phyloP scores from a whole-genome alignment of 2,888 invertebrate genomes.

The Epirrhoe alternata region DNA sequence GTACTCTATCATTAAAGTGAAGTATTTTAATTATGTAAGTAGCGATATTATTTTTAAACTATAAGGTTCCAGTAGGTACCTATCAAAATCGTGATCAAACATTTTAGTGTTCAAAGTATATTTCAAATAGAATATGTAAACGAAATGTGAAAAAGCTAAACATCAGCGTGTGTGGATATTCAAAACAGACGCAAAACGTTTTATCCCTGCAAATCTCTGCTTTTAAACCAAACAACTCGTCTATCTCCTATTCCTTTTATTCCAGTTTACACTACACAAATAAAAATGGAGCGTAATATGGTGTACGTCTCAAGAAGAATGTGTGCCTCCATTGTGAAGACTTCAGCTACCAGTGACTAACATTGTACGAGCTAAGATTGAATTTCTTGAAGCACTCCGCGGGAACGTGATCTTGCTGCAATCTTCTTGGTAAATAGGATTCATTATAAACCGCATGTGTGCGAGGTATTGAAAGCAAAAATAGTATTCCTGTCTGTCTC shows the following conservation, averaged over 20 bases:
- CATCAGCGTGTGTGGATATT: conserved; percentile 15
- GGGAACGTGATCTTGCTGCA: conserved; percentile 54
- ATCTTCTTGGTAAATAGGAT: conserved; percentile 46
- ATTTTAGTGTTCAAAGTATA: neutral
- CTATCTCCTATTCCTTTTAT: conserved; percentile 34
- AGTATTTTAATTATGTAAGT: no score
- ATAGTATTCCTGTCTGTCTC: neutral
- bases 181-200: conserved; percentile 31
- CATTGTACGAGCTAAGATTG: conserved; percentile 59
- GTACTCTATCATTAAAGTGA: no score
- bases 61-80: no score
- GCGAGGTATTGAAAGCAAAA: conserved; percentile 8
- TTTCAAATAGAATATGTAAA: neutral
- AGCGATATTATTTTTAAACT: no score
- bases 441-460: conserved; percentile 36
- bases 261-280: conserved; percentile 43
- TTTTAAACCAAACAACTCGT: conserved; percentile 30
- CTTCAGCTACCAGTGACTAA: conserved; percentile 47
- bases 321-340: conserved; percentile 57
- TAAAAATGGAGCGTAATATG: conserved; percentile 50
- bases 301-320: conserved; percentile 49
- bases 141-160: neutral
- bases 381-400: conserved; percentile 60
- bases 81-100: neutral
- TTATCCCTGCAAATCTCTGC: conserved; percentile 31